Percentiles rank a stretch among this genome's conserved stretches.
phyloP scores from a whole-genome alignment of 2,888 invertebrate genomes.

The Plutella xylostella region DNA sequence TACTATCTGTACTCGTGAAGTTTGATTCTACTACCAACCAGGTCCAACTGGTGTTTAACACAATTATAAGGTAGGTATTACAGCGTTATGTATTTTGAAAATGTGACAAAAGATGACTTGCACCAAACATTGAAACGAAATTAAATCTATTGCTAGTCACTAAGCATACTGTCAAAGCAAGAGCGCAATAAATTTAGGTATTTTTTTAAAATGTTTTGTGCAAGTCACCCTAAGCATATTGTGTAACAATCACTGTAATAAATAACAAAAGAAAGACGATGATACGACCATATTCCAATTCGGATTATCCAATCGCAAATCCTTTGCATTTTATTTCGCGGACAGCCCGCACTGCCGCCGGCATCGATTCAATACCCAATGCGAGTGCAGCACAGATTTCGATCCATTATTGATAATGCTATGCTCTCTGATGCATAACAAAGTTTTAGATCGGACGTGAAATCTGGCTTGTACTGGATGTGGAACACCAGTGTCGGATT shows the following conservation, averaged over 20 bases:
- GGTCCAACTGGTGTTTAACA: too few species aligned
- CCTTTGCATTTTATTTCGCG: background rate
- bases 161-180: too few species aligned
- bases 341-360: background rate
- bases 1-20: too few species aligned
- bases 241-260: background rate
- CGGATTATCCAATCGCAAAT: too few species aligned
- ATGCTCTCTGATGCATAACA: background rate
- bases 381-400: conserved; percentile 1
- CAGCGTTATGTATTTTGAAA: too few species aligned
- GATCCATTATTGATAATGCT: background rate
- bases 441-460: conserved; percentile 1
- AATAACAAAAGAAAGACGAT: background rate
- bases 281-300: background rate
- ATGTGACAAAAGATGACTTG: too few species aligned
- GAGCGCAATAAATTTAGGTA: background rate
- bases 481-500: too few species aligned
- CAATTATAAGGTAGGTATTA: too few species aligned
- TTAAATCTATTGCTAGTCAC: too few species aligned
- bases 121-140: too few species aligned
- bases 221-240: background rate
- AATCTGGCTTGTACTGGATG: background rate
- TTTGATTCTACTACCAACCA: too few species aligned
- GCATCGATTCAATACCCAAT: background rate
- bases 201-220: background rate